Evolutionary conservation across 2,888 invertebrate species (phyloP), one percentile per base, ranked within the genome.

Genomic region (Rotaria macrura): DNA sequence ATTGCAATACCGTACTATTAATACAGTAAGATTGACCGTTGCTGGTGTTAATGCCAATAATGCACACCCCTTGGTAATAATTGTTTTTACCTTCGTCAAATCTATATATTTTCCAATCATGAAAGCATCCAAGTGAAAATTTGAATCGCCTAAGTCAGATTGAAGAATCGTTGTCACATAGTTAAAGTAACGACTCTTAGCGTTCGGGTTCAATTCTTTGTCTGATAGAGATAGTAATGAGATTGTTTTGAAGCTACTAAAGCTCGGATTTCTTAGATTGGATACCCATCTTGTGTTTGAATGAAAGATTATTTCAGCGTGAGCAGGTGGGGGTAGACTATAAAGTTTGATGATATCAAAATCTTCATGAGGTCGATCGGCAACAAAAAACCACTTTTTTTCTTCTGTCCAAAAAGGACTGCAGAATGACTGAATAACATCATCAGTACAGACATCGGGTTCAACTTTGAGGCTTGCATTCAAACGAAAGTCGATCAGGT

Each of bases 191-290:
- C 57, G 57, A 1, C 2, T 9, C 14, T 5, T 2, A 1, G 1
- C n/a, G n/a, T 1, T 7, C 9, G 0, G 3, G 14, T 1, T 10
- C 9, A 1, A 1, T 2, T 2, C 1, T 3, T 6, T 2, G 2
- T 57, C 9, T 57, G 2, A 29, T 10, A 2, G 2, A 10, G 29
- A 29, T 57, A 12, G n/a, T 57, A 57, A 29, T 57, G 12, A n/a
- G 2, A 57, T n/a, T 2, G 29, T 57, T 57, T 4, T 1, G 9
- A 57, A 10, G 10, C 29, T n/a, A 12, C 29, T 2, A 29, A 57
- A 57, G 2, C 12, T 57, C 29, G 57, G 57, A n/a, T 29, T n/a
- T 29, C 29, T 0, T 3, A 14, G 14, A 57, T 57, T 57, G 1
- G 57, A 57, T 3, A 29, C 9, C 57, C 57, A 57, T 57, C 9